A percentile compares a stretch with the other conserved stretches of the same genome.
Evolutionary conservation across 92 coral and sea anemone genomes (phyloP).

Genomic region (Epizoanthus ramosus): DNA sequence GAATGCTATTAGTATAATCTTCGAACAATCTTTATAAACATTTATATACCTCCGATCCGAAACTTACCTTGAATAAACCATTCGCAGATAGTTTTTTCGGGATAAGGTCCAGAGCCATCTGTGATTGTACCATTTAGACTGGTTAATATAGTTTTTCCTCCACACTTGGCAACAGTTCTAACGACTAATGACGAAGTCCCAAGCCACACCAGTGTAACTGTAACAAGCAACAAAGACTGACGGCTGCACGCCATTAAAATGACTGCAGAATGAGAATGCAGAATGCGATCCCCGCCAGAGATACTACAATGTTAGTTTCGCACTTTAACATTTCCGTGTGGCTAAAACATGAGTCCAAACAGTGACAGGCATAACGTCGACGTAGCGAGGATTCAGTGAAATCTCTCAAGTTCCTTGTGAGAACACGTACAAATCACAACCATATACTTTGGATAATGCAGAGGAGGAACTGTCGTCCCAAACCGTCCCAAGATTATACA

Average conservation of each 20-base stretch:
- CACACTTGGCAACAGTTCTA: slow-evolving; percentile 20
- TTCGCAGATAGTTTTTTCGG: slow-evolving; percentile 19
- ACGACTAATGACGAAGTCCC: slow-evolving; percentile 7
- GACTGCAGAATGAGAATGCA: slow-evolving; percentile 12
- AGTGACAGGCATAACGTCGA: background rate
- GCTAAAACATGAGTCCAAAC: background rate
- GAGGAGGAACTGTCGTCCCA: too few relatives aligned
- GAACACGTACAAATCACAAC: too few relatives aligned
- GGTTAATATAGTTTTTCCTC: slow-evolving; percentile 32
- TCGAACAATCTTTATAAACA: too few relatives aligned
- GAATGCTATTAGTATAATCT: too few relatives aligned
- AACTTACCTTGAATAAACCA: slow-evolving; percentile 41
- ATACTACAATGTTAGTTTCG: background rate
- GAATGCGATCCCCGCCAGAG: background rate
- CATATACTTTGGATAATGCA: too few relatives aligned
- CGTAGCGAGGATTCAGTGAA: too few relatives aligned
- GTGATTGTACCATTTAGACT: slow-evolving; percentile 20
- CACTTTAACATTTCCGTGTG: background rate
- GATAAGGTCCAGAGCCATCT: slow-evolving; percentile 5
- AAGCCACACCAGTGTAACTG: background rate
- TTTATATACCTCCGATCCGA: too few relatives aligned
- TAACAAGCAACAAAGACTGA: background rate
- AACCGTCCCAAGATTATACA: too few relatives aligned
- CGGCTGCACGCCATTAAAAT: slow-evolving; percentile 36
- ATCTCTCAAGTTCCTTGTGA: too few relatives aligned